These are phyloP conservation scores for Drosophila rhopaloa DNA, from an alignment of 1,140 invertebrate species.

Conservation along the genomic window DNA sequence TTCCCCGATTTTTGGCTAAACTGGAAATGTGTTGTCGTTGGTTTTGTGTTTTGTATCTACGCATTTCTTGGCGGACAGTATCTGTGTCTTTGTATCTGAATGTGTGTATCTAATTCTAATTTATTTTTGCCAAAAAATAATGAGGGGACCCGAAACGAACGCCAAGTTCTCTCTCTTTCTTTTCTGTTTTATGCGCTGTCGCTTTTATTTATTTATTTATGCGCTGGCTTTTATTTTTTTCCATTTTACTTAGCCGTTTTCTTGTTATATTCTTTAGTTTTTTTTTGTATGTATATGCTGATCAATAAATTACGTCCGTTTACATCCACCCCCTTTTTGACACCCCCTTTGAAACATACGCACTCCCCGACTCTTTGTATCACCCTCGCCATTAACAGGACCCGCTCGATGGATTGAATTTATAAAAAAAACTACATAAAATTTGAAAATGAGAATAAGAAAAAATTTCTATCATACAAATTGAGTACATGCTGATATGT, in stretches of 20 bases:
- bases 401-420: neutral
- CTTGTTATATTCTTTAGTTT: slow-evolving; percentile 26
- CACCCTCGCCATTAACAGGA: slow-evolving; percentile 1
- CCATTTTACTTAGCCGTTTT: slow-evolving; percentile 29
- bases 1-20: slow-evolving; percentile 11
- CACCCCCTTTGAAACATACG: slow-evolving; percentile 17
- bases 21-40: slow-evolving; percentile 73
- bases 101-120: slow-evolving; percentile 74
- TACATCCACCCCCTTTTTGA: slow-evolving; percentile 61
- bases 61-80: slow-evolving; percentile 55
- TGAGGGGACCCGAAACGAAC: slow-evolving; percentile 29
- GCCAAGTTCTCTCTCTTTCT: slow-evolving; percentile 12
- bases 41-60: slow-evolving; percentile 48
- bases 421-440: neutral
- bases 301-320: slow-evolving; percentile 78
- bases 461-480: too few relatives aligned
- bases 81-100: slow-evolving; percentile 39
- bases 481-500: too few relatives aligned
- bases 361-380: slow-evolving; percentile 3
- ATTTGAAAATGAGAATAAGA: neutral
- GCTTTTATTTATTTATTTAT: slow-evolving; percentile 49
- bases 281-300: slow-evolving; percentile 51
- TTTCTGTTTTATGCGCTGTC: slow-evolving; percentile 4
- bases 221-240: slow-evolving; percentile 43
- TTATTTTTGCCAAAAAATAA: slow-evolving; percentile 72